Percentiles rank a stretch among this genome's conserved stretches.
These are phyloP conservation scores for Ormyrus labotus DNA, from an alignment of 2,888 invertebrate species.

Conservation along the genomic window DNA sequence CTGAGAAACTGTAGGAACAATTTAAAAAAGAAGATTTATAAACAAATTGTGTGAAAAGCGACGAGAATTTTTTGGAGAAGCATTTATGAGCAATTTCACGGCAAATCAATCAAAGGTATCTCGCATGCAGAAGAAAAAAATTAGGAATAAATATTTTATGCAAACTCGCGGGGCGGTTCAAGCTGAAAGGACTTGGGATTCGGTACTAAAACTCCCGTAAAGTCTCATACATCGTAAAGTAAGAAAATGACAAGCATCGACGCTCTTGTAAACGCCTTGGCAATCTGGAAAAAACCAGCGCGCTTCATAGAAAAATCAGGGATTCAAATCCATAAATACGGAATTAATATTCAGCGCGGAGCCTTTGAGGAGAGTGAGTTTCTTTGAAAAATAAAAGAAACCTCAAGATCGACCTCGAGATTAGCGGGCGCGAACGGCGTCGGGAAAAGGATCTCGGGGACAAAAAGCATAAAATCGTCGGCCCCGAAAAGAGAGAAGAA, in stretches of 20 bases:
- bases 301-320: conserved; percentile 42
- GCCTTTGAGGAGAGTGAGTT: conserved; percentile 4
- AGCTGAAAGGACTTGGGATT: background rate
- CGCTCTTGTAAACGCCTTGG: too few relatives aligned
- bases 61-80: too few relatives aligned
- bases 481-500: background rate
- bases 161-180: too few relatives aligned
- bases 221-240: conserved; percentile 5
- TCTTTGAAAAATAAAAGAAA: conserved; percentile 36
- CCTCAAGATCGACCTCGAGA: conserved; percentile 53
- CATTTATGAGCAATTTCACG: too few relatives aligned
- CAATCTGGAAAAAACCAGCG: too few relatives aligned
- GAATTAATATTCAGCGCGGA: conserved; percentile 51
- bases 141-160: too few relatives aligned
- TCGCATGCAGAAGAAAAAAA: too few relatives aligned
- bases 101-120: too few relatives aligned
- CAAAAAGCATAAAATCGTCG: conserved; percentile 50
- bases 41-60: too few relatives aligned
- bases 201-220: background rate
- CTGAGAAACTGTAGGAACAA: too few relatives aligned
- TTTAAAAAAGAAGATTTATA: too few relatives aligned
- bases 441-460: conserved; percentile 25
- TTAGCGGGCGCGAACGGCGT: conserved; percentile 15
- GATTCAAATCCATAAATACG: conserved; percentile 40
- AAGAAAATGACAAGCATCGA: conserved; percentile 18